Evolutionary conservation across 2,888 invertebrate genomes (phyloP).

Genomic region (Teleiodes luculella): DNA sequence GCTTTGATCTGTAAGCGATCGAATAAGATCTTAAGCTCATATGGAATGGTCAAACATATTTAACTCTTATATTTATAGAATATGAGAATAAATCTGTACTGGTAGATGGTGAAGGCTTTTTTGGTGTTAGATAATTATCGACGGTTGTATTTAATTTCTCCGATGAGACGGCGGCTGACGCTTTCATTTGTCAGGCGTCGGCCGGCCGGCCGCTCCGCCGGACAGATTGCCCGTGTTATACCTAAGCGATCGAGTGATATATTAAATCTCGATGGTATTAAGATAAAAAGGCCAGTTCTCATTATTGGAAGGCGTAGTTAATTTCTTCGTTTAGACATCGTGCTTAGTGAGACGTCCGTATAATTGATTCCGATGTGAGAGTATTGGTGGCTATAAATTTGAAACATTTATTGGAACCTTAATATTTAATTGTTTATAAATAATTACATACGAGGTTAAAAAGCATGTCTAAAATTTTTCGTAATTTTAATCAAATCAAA

Average conservation of each 20-base stretch:
- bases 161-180: conserved; percentile 36
- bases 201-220: conserved; percentile 35
- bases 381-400: neutral
- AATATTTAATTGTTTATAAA: neutral
- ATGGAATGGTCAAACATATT: conserved; percentile 15
- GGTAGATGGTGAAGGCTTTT: conserved; percentile 18
- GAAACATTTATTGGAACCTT: neutral
- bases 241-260: conserved; percentile 45
- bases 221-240: conserved; percentile 43
- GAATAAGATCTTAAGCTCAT: conserved; percentile 13
- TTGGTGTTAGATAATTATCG: conserved; percentile 45
- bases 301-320: conserved; percentile 38
- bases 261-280: conserved; percentile 52
- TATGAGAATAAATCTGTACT: conserved; percentile 18
- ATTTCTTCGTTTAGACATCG: conserved; percentile 36
- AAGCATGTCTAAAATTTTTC: too few relatives aligned
- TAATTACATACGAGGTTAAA: too few relatives aligned
- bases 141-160: conserved; percentile 43
- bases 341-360: conserved; percentile 28
- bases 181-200: conserved; percentile 48
- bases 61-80: conserved; percentile 3
- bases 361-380: conserved; percentile 32
- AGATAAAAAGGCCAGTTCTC: conserved; percentile 39
- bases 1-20: conserved; percentile 18
- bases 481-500: too few relatives aligned